Conservation (phyloP, 2,888 invertebrate genomes). For the Stenotaenia linearis region DNA sequence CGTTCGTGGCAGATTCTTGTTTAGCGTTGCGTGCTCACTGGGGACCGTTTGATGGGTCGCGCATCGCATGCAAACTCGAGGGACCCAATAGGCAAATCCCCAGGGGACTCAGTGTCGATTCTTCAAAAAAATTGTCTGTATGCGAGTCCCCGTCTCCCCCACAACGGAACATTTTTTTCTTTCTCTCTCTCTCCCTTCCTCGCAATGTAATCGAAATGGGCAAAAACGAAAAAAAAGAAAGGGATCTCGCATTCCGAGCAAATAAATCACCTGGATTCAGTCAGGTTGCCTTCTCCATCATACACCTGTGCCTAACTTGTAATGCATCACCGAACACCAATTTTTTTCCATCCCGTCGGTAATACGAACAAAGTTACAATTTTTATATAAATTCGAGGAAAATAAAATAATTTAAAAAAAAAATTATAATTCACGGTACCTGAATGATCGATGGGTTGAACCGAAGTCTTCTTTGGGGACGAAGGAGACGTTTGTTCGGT, state of each 20-base stretch:
- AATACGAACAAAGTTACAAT: neutral
- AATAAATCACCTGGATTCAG: constrained; percentile 24
- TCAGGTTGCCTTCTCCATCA: neutral
- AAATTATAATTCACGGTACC: neutral
- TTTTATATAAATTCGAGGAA: neutral
- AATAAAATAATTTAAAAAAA: neutral
- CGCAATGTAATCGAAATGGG: neutral
- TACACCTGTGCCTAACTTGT: constrained; percentile 7
- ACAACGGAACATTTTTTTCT: too few relatives aligned
- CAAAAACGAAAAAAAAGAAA: neutral
- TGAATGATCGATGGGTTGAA: neutral
- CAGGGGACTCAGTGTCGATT: neutral
- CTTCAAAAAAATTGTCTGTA: constrained; percentile 22
- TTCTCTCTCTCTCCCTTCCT: neutral
- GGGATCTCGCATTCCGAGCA: neutral
- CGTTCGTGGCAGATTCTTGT: constrained; percentile 24
- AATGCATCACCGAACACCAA: constrained; percentile 1
- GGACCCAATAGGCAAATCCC: constrained; percentile 26
- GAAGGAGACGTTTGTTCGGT: constrained; percentile 17
- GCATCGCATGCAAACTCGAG: constrained; percentile 13
- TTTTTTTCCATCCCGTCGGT: neutral
- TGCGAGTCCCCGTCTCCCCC: neutral
- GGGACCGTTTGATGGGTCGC: constrained; percentile 16
- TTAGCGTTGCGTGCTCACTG: constrained; percentile 18
- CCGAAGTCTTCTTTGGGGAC: neutral